Conservation (phyloP, 2,797 vertebrate species). For the Typhlichthys eigenmanni region DNA sequence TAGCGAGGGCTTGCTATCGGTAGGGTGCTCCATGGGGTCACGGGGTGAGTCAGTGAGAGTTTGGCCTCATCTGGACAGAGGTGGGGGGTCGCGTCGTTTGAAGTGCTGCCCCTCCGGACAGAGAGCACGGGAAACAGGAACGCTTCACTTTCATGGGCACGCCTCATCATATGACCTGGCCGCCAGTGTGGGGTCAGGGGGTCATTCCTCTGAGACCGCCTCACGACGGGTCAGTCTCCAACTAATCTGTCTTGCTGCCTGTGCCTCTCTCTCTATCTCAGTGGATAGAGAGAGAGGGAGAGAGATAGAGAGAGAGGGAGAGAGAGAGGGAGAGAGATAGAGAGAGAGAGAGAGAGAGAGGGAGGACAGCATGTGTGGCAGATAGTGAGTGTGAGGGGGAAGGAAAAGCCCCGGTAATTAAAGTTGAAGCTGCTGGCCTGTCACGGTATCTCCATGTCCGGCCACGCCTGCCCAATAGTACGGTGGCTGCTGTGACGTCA, state of each 20-base stretch:
- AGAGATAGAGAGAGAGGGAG: constrained; percentile 5
- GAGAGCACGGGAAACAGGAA: constrained; percentile 66
- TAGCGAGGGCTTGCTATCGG: constrained; percentile 39
- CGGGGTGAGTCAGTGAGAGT: constrained; percentile 49
- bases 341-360: constrained; percentile 18
- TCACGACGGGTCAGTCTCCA: constrained; percentile 29
- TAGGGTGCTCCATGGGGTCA: constrained; percentile 41
- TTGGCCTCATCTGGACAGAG: constrained; percentile 58
- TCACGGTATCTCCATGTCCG: constrained; percentile 64
- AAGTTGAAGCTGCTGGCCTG: constrained; percentile 27
- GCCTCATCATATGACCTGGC: constrained; percentile 33
- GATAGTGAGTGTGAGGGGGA: constrained; percentile 51
- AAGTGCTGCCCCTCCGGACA: constrained; percentile 54
- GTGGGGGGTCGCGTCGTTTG: constrained; percentile 60
- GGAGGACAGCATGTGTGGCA: constrained; percentile 11
- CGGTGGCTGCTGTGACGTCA: constrained; percentile 47
- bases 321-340: neutral
- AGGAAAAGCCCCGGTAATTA: constrained; percentile 58
- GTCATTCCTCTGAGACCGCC: constrained; percentile 32
- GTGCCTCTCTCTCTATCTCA: constrained; percentile 7
- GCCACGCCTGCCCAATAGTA: constrained; percentile 50
- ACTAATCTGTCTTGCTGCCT: constrained; percentile 56
- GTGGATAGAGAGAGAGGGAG: constrained; percentile 30
- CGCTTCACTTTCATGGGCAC: constrained; percentile 61
- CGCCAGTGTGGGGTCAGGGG: constrained; percentile 49